A percentile compares a stretch with the other conserved stretches of the same genome.
phyloP scores from a whole-genome alignment of 2,797 vertebrate genomes.

The Fistularia commersonii region DNA sequence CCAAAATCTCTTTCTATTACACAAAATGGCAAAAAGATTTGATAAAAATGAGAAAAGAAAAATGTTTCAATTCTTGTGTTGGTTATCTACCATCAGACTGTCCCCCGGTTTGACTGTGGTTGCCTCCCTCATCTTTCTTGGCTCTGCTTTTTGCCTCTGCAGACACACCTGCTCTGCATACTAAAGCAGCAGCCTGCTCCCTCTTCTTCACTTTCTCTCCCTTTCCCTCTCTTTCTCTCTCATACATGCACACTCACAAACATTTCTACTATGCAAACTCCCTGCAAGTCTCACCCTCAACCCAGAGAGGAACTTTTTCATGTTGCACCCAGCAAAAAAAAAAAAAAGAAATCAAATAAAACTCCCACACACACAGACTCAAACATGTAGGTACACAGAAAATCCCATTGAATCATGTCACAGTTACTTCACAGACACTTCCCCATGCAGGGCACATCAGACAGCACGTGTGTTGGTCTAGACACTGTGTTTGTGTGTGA shows the following conservation, averaged over 20 bases:
- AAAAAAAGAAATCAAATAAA: constrained; percentile 24
- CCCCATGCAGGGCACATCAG: constrained; percentile 42
- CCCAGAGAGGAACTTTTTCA: constrained; percentile 40
- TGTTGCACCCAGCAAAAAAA: constrained; percentile 36
- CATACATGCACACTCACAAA: constrained; percentile 21
- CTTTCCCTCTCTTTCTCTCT: constrained; percentile 17
- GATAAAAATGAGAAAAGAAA: too few species aligned
- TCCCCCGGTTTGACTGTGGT: constrained; percentile 21
- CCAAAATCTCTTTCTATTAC: too few species aligned
- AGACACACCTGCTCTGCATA: constrained; percentile 89
- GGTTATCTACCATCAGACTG: constrained; percentile 10
- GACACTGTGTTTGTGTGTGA: constrained; percentile 18
- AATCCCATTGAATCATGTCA: constrained; percentile 24
- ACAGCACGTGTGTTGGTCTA: constrained; percentile 22
- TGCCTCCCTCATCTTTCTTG: constrained; percentile 30
- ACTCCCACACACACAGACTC: constrained; percentile 22
- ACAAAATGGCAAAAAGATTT: too few species aligned
- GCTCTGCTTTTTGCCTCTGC: constrained; percentile 69
- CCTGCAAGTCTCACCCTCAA: constrained; percentile 43
- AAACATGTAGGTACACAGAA: constrained; percentile 21
- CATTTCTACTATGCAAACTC: constrained; percentile 30
- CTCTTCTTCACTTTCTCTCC: constrained; percentile 19
- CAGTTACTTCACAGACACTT: constrained; percentile 20
- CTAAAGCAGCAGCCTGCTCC: constrained; percentile 75
- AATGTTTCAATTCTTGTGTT: constrained; percentile 13